A percentile compares a stretch with the other conserved stretches of the same genome.
Evolutionary conservation across 1,140 invertebrate species (phyloP).

Genomic region (Heliconius melpomene): DNA sequence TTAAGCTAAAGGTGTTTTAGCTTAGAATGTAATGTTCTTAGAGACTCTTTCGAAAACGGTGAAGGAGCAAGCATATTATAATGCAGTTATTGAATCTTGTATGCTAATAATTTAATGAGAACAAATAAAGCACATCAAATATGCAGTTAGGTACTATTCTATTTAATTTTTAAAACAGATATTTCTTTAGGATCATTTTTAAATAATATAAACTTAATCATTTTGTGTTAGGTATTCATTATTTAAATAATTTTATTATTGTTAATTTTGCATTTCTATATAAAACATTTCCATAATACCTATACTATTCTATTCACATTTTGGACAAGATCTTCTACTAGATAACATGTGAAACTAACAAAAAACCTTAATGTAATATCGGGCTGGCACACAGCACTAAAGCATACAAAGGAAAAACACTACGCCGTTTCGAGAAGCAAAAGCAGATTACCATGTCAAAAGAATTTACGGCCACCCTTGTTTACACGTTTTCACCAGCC

Average conservation of each 20-base stretch:
- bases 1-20: too few relatives aligned
- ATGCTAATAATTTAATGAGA: too few relatives aligned
- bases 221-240: too few relatives aligned
- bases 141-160: background rate
- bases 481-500: conserved; percentile 65
- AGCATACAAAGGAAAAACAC: conserved; percentile 30
- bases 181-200: too few relatives aligned
- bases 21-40: too few relatives aligned
- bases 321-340: background rate
- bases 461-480: conserved; percentile 66
- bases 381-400: background rate
- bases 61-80: too few relatives aligned
- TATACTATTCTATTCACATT: background rate
- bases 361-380: conserved; percentile 3
- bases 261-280: background rate
- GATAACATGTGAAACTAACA: background rate
- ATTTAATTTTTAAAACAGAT: too few relatives aligned
- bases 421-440: conserved; percentile 44
- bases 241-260: too few relatives aligned
- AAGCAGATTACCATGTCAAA: conserved; percentile 73
- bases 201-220: too few relatives aligned
- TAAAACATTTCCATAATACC: background rate
- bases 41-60: too few relatives aligned
- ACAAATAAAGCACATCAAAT: background rate
- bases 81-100: too few relatives aligned